A percentile compares a stretch with the other conserved stretches of the same genome.
Conservation (phyloP, 2,888 invertebrate genomes). For the Vannuccia rotundouncinata region DNA sequence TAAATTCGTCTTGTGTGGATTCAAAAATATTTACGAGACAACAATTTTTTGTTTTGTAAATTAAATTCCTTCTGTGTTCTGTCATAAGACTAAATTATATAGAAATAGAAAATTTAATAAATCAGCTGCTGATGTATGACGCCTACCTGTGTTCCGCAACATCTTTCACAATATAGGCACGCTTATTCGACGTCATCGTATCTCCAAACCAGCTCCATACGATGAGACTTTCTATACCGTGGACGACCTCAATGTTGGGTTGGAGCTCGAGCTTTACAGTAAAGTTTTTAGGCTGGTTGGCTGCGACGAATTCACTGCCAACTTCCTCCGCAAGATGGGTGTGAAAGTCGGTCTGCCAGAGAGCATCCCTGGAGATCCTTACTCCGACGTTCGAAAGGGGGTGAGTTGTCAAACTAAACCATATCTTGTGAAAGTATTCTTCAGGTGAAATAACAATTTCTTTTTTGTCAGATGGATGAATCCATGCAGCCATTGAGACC, state of each 20-base stretch:
- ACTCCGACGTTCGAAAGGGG: slow-evolving; percentile 47
- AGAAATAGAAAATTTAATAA: too few species aligned
- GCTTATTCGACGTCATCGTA: slow-evolving; percentile 72
- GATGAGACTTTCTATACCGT: slow-evolving; percentile 73
- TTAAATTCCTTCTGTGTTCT: too few species aligned
- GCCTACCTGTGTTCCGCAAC: too few species aligned
- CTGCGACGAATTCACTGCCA: slow-evolving; percentile 78
- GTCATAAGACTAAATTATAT: too few species aligned
- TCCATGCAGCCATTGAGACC: slow-evolving; percentile 56
- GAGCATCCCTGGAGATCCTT: slow-evolving; percentile 50
- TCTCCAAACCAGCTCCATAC: slow-evolving; percentile 68
- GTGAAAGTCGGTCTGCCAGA: slow-evolving; percentile 59
- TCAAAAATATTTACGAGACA: too few species aligned
- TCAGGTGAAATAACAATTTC: not conserved
- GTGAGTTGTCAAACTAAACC: slow-evolving; percentile 40
- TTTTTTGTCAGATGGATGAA: slow-evolving; percentile 50
- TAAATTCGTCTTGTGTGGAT: too few species aligned
- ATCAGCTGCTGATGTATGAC: too few species aligned
- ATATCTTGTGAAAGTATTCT: not conserved
- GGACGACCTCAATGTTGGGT: slow-evolving; percentile 77
- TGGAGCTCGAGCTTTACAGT: slow-evolving; percentile 70
- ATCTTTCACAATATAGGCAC: too few species aligned
- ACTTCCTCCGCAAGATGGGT: slow-evolving; percentile 75
- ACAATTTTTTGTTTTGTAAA: too few species aligned
- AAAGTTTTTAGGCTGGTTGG: slow-evolving; percentile 72